Conservation (phyloP, 2,888 invertebrate species). For the Leptinotarsa juncta region DNA sequence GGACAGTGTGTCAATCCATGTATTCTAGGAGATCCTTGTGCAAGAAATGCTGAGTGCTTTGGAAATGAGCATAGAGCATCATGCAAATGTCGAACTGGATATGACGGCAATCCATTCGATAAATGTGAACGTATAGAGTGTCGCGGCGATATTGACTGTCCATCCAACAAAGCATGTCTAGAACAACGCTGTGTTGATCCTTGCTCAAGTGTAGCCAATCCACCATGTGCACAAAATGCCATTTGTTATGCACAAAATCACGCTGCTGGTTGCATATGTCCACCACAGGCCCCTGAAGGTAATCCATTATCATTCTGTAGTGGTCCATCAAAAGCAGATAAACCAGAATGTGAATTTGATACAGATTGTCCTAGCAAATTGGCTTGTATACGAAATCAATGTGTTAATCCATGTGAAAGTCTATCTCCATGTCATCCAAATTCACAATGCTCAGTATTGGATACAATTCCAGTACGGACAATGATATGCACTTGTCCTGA, state of each 20-base stretch:
- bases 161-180: slow-evolving; percentile 78
- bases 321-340: slow-evolving; percentile 66
- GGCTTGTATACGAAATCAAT: slow-evolving; percentile 83
- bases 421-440: slow-evolving; percentile 81
- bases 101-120: slow-evolving; percentile 83
- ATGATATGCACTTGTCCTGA: slow-evolving; percentile 90
- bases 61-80: slow-evolving; percentile 83
- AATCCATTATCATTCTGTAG: slow-evolving; percentile 84
- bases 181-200: slow-evolving; percentile 83
- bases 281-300: slow-evolving; percentile 80
- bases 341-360: slow-evolving; percentile 81
- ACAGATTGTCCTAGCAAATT: slow-evolving; percentile 83
- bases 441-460: slow-evolving; percentile 84
- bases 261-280: slow-evolving; percentile 85
- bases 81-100: slow-evolving; percentile 83
- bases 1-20: slow-evolving; percentile 87
- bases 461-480: slow-evolving; percentile 87
- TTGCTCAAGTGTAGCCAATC: slow-evolving; percentile 74
- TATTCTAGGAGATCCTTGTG: slow-evolving; percentile 82
- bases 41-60: slow-evolving; percentile 85
- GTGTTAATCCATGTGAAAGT: slow-evolving; percentile 82
- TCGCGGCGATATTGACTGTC: slow-evolving; percentile 82
- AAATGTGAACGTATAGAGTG: slow-evolving; percentile 85
- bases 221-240: slow-evolving; percentile 87
- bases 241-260: slow-evolving; percentile 85